Evolutionary conservation across 1,140 invertebrate species (phyloP), one percentile per base, ranked within the genome.

Genomic region (Micrasema minimum): DNA sequence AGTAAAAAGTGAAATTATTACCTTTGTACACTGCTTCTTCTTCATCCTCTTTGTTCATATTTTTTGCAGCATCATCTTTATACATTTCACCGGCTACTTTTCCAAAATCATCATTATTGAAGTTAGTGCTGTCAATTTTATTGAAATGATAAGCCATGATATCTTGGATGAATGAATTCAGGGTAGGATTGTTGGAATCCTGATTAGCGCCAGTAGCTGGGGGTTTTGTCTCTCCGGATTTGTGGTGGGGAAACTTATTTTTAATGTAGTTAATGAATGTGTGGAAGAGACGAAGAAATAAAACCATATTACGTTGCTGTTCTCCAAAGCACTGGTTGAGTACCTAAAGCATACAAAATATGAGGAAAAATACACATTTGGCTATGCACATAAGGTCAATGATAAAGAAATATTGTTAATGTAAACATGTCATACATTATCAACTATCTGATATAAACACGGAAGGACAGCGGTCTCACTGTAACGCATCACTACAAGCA

Each of bases 401-500:
- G n/a, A n/a, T n/a, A n/a, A n/a, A n/a, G n/a, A n/a, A n/a, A n/a
- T n/a, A n/a, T n/a, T n/a, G n/a, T n/a, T n/a, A n/a, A n/a, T 4
- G 7, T 7, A 31, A 31, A 31, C 7, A 31, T 7, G 7, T 31
- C 75, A 81, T 70, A 90, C 87, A 76, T 90, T 87, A 70, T 87
- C 82, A 2, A 91, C 83, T 66, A 91, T 88, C 35, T 87, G 83
- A 73, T 87, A 86, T 5, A 91, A 77, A 70, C 86, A 87, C 6
- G 87, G 83, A 31, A 90, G 77, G 65, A 90, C 86, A 50, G 85
- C 84, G 2, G 85, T 78, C 51, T 85, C 84, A 65, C 89, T 88
- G 77, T 90, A 87, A 66, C 86, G 86, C 82, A 91, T 88, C 3
- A 91, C 87, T 16, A 91, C 85, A 2, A 82, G 82, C 12, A 92